Evolutionary conservation across 2,888 invertebrate genomes (phyloP).

Genomic region (Clanis bilineata): DNA sequence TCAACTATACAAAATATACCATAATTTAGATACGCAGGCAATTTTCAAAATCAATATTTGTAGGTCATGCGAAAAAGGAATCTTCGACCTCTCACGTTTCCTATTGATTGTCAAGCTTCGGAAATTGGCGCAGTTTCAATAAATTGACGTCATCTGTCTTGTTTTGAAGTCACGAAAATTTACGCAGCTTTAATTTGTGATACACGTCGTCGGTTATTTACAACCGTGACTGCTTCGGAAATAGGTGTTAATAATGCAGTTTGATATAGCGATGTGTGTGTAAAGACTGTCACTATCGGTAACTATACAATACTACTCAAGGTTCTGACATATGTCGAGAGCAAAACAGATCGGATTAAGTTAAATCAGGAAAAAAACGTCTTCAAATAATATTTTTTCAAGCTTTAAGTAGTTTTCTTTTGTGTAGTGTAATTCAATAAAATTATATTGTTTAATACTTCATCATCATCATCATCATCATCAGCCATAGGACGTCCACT

Average conservation of each 20-base stretch:
- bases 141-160: not conserved
- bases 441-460: too few relatives aligned
- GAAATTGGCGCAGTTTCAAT: slow-evolving; percentile 9
- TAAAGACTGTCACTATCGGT: slow-evolving; percentile 3
- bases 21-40: not conserved
- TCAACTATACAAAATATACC: not conserved
- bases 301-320: not conserved
- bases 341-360: too few relatives aligned
- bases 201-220: not conserved
- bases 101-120: not conserved
- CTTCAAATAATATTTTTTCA: too few relatives aligned
- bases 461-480: too few relatives aligned
- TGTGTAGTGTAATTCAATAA: too few relatives aligned
- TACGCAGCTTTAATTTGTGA: not conserved
- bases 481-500: too few relatives aligned
- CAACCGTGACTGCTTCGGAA: not conserved
- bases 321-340: not conserved
- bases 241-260: not conserved
- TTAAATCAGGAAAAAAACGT: too few relatives aligned
- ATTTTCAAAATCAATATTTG: slow-evolving; percentile 3
- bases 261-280: not conserved
- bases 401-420: too few relatives aligned
- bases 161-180: slow-evolving; percentile 2
- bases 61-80: slow-evolving; percentile 3
- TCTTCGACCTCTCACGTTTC: slow-evolving; percentile 17